Base-by-base conservation (phyloP, 1,140 invertebrate species). In the Papilio helenus region DNA sequence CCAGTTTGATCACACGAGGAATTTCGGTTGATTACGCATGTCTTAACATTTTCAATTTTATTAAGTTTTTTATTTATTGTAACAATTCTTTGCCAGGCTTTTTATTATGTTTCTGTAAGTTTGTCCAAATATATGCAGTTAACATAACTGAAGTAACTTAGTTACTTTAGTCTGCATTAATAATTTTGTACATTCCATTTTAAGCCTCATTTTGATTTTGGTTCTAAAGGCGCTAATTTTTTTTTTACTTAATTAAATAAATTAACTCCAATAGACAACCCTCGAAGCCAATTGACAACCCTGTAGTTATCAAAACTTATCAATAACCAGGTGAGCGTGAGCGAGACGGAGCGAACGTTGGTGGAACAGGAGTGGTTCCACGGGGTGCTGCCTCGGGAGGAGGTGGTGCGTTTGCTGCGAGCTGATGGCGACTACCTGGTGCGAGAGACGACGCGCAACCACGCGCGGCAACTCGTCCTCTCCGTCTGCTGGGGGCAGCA, bases 281-380 rank as follows among this genome's bases (percentile, higher is more conserved):
- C 12, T 61, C 8, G 23, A 61, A 14, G 23, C 29, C 0, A 14
- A 61, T 61, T 26, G 9, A 26, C 20, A 49, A 72, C 20, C 5
- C 23, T 74, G 71, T 51, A 73, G n/a, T 74, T 16, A 81, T 76
- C 74, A 76, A 49, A 49, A 9, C n/a, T 20, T 74, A 79, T 71
- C 39, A 46, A 14, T 65, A 72, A 80, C 42, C 81, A 94, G 92
- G 92, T 94, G 81, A 92, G 88, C 82, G 92, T 90, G 73, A 91
- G 88, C 55, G 92, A 93, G 81, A 90, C 92, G 20, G 93, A 94
- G 83, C 87, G 96, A 61, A 95, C 96, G 34, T 92, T 98, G 20
- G 97, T 97, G 78, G 98, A 99, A 81, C 98, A 99, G 93, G 98
- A 99, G 92, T 99, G 99, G 99, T 99, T 99, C 94, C 99, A 99